Base-by-base conservation (phyloP, 2,797 vertebrate genomes). In the Brachymystax lenok region DNA sequence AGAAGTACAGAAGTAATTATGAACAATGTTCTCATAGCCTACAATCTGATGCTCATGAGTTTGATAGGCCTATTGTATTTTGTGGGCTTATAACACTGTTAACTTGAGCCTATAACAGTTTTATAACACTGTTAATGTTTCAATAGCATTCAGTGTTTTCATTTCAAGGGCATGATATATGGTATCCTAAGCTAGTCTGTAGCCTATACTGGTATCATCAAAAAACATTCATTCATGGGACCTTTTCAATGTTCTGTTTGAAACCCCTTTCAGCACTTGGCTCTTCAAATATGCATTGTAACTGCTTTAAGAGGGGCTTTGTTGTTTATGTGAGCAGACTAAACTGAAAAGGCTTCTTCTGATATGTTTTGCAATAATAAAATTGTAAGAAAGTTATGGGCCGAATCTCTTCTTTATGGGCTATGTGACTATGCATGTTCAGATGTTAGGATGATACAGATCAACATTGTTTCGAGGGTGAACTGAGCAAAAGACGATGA, bases 361-460 rank as follows among this genome's bases (percentile, higher is more conserved):
- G 79, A 80, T 77, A 76, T 81, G 52, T 89, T 92, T 90, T 91
- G 91, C 89, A 92, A 91, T 89, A 93, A 92, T 88, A 92, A 91
- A 92, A 85, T 70, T 79, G 77, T 90, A 90, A 87, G 85, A 84
- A 88, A 86, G 30, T 85, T 69, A 74, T 56, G 27, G 19, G 35
- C 28, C 69, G 35, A 17, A 30, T 77, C 16, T 80, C 30, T 54
- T 79, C 82, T 75, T 82, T 77, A 1, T 51, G 13, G 28, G 16
- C 33, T 28, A 46, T 0, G 10, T 46, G 40, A 46, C 40, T 46
- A 12, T 46, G 40, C 40, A 46, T 46, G 40, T 10, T 40, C 40
- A 2, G 7, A 40, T 40, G 40, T 21, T 21, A 21, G 10, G 59
- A 4, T 19, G 52, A 56, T 56, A 6, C 3, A 21, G 21, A 63